Evolutionary conservation across 2,797 vertebrate species (phyloP).

Genomic region (Lagorchestes hirsutus): DNA sequence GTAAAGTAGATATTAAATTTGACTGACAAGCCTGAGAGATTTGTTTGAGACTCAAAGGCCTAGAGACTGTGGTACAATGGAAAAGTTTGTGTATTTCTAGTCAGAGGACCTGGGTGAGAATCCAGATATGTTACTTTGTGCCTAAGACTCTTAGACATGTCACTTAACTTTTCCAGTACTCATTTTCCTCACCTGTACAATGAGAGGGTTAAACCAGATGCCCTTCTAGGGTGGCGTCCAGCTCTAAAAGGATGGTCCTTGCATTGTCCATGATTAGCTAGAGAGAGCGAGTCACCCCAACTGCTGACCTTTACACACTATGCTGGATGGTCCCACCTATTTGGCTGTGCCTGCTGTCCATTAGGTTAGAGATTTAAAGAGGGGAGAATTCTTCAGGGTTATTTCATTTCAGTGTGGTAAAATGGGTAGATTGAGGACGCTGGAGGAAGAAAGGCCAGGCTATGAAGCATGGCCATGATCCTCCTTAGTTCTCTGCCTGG

Average conservation of each 20-base stretch:
- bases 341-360: background rate
- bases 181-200: background rate
- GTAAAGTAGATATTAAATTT: background rate
- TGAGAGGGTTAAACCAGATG: background rate
- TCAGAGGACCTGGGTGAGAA: background rate
- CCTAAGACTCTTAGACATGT: background rate
- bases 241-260: background rate
- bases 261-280: background rate
- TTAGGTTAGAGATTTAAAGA: background rate
- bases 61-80: background rate
- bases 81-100: background rate
- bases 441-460: background rate
- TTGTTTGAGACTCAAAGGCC: background rate
- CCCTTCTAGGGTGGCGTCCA: background rate
- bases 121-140: background rate
- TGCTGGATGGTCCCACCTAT: rapidly evolving
- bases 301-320: background rate
- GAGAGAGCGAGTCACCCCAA: background rate
- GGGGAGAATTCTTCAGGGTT: background rate
- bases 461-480: background rate
- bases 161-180: background rate
- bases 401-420: background rate
- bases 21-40: background rate
- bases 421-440: background rate
- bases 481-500: background rate